These are phyloP conservation scores for Cheilosia pagana DNA, from an alignment of 2,888 invertebrate species.

Conservation along the genomic window DNA sequence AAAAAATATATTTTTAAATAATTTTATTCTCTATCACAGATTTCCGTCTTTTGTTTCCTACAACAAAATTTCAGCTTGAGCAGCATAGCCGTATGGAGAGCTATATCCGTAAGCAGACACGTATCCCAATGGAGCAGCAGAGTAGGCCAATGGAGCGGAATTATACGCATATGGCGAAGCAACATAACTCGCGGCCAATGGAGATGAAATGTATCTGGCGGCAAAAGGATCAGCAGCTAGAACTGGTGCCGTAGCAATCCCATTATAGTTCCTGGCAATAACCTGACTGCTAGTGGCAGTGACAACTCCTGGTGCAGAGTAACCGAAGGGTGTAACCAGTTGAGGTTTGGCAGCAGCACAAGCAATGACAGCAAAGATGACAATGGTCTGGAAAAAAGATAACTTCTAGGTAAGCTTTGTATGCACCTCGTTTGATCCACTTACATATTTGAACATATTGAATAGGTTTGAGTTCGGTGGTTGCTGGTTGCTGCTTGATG, in stretches of 20 bases:
- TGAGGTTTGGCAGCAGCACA: conserved; percentile 67
- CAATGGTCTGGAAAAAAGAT: conserved; percentile 39
- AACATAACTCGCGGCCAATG: neutral
- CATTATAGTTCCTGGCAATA: conserved; percentile 80
- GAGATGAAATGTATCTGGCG: conserved; percentile 14
- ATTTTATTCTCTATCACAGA: neutral
- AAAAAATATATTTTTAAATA: neutral
- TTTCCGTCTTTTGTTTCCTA: neutral
- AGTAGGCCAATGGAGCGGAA: conserved; percentile 39
- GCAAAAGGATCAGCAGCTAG: conserved; percentile 45
- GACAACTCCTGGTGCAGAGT: conserved; percentile 76
- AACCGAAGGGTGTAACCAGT: conserved; percentile 76
- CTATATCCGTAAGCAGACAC: conserved; percentile 35
- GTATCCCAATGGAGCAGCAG: conserved; percentile 49
- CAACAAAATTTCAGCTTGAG: neutral
- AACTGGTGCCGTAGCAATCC: conserved; percentile 81
- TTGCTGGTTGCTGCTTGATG: conserved; percentile 13
- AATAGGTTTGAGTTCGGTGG: conserved; percentile 7
- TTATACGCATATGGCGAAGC: no score
- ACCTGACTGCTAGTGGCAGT: conserved; percentile 80
- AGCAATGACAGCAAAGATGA: conserved; percentile 61
- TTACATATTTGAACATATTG: conserved; percentile 63
- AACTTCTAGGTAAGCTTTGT: neutral
- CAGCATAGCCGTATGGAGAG: neutral
- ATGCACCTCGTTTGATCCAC: neutral